Conservation (phyloP, 2,888 invertebrate species). For the Rugalucina vietnamica region DNA sequence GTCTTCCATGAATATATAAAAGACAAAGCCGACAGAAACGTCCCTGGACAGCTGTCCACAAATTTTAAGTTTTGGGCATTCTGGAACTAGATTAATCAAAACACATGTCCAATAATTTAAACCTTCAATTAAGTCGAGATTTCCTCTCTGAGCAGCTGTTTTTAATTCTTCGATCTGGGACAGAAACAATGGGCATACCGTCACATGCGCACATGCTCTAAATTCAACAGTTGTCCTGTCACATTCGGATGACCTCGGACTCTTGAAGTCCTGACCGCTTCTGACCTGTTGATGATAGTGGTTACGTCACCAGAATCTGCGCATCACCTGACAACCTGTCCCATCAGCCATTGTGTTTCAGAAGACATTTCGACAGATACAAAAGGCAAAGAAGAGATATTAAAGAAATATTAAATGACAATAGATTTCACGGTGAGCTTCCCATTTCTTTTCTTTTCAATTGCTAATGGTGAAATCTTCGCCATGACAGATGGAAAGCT, state of each 20-base stretch:
- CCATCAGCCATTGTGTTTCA: not conserved
- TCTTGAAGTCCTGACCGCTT: not conserved
- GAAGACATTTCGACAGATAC: not conserved
- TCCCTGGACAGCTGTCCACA: too few species aligned
- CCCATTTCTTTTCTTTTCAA: slow-evolving; percentile 10
- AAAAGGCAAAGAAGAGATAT: not conserved
- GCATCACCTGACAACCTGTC: slow-evolving; percentile 14
- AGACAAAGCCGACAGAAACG: too few species aligned
- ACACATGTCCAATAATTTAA: not conserved
- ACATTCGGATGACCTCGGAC: not conserved
- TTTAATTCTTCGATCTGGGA: too few species aligned
- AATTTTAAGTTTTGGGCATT: too few species aligned
- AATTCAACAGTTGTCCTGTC: slow-evolving; percentile 13
- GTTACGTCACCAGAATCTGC: not conserved
- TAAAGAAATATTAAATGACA: slow-evolving; percentile 16
- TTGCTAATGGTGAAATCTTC: not conserved
- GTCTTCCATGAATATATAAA: too few species aligned
- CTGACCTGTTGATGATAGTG: slow-evolving; percentile 5
- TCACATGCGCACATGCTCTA: slow-evolving; percentile 1
- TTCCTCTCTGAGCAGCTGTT: not conserved
- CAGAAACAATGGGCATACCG: not conserved
- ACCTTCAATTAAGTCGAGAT: not conserved
- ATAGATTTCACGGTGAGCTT: slow-evolving; percentile 4
- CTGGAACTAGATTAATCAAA: not conserved
- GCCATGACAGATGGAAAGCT: not conserved